A percentile compares a stretch with the other conserved stretches of the same genome.
Conservation (phyloP, 2,797 vertebrate genomes). For the Nannoperca obscura region DNA sequence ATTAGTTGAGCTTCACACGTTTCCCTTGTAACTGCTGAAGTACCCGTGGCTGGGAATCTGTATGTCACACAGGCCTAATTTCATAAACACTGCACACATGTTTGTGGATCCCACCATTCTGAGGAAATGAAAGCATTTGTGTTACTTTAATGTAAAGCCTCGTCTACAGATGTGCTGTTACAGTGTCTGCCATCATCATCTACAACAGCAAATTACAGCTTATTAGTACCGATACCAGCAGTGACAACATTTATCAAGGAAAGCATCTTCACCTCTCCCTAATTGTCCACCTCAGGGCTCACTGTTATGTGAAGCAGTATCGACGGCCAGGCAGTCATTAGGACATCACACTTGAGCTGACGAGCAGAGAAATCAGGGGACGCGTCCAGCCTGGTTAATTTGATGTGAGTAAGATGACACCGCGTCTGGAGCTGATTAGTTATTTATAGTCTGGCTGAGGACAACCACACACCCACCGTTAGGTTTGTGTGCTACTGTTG, state of each 20-base stretch:
- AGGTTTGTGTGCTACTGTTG: constrained; percentile 40
- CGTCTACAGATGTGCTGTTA: constrained; percentile 47
- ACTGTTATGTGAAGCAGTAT: constrained; percentile 68
- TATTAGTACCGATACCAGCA: constrained; percentile 78
- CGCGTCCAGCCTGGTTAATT: constrained; percentile 72
- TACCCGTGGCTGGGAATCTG: no score
- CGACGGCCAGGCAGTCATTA: constrained; percentile 79
- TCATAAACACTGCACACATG: constrained; percentile 27
- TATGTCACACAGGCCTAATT: constrained; percentile 22
- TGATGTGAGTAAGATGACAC: constrained; percentile 77
- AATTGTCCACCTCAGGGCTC: constrained; percentile 75
- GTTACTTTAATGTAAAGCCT: constrained; percentile 61
- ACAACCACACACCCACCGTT: constrained; percentile 40
- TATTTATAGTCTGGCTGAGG: constrained; percentile 65
- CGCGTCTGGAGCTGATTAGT: constrained; percentile 47
- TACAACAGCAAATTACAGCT: constrained; percentile 74
- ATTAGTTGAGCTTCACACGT: no score
- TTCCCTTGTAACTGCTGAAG: no score
- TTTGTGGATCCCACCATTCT: constrained; percentile 20
- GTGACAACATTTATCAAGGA: constrained; percentile 81
- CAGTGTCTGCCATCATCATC: constrained; percentile 61
- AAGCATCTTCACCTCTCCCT: constrained; percentile 71
- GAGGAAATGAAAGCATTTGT: constrained; percentile 58
- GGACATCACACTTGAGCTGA: constrained; percentile 78
- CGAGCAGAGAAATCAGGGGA: constrained; percentile 63